Conservation (phyloP, 1,140 invertebrate genomes). For the Drosophila ogumai region DNA sequence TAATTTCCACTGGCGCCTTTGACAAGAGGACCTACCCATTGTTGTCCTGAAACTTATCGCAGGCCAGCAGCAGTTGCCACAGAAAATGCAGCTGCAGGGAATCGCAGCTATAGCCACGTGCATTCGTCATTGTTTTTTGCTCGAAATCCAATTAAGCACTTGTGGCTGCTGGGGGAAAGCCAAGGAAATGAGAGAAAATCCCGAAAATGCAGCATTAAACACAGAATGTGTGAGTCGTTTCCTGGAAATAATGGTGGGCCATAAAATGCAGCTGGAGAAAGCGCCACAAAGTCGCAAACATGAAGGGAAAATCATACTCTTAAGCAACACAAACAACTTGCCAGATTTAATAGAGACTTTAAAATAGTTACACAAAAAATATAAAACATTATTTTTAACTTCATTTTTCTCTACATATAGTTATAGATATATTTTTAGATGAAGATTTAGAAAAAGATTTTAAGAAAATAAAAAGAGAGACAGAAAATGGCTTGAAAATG, state of each 20-base stretch:
- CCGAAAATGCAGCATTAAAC: constrained; percentile 15
- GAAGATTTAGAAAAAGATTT: neutral
- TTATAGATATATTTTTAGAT: neutral
- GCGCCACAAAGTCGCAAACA: constrained; percentile 19
- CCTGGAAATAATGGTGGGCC: constrained; percentile 26
- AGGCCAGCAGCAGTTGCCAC: constrained; percentile 1
- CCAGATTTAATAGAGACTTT: neutral
- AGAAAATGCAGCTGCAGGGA: neutral
- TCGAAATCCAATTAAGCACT: constrained; percentile 44
- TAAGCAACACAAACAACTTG: neutral
- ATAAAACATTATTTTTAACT: neutral
- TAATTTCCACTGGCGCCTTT: constrained; percentile 18
- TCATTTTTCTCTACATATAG: neutral
- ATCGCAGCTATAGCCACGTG: constrained; percentile 11
- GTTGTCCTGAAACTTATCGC: constrained; percentile 27
- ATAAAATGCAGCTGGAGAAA: constrained; percentile 34
- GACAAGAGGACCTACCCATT: constrained; percentile 14
- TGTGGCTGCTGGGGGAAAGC: neutral
- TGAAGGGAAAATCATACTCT: neutral
- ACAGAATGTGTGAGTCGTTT: constrained; percentile 11
- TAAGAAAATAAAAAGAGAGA: neutral
- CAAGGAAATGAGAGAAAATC: neutral
- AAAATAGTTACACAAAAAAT: neutral
- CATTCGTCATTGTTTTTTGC: constrained; percentile 31
- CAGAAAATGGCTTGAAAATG: neutral